A percentile compares a stretch with the other conserved stretches of the same genome.
Conservation (phyloP, 2,797 vertebrate species). For the Taeniopygia guttata region DNA sequence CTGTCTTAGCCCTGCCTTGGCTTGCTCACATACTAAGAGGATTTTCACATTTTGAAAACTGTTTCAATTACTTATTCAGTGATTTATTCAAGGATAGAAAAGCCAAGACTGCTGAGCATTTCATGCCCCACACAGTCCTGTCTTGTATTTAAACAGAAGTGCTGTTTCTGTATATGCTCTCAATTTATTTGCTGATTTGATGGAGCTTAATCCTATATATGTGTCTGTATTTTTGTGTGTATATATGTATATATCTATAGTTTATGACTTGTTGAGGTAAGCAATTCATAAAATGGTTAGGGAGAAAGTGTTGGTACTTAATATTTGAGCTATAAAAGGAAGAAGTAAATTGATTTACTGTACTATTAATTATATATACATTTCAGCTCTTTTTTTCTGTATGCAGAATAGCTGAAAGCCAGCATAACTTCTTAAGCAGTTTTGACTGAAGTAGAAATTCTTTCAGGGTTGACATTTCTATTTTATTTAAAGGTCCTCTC, state of each 20-base stretch:
- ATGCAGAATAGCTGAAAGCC: not conserved
- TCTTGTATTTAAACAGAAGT: not conserved
- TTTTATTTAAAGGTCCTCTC: not conserved
- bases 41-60: not conserved
- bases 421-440: not conserved
- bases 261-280: not conserved
- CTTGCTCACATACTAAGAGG: not conserved
- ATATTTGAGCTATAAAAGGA: not conserved
- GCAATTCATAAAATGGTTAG: not conserved
- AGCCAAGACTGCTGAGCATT: not conserved
- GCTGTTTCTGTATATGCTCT: not conserved
- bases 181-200: not conserved
- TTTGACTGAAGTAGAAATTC: not conserved
- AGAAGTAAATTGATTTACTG: not conserved
- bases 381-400: not conserved
- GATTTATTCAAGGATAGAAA: not conserved
- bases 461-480: not conserved
- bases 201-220: not conserved
- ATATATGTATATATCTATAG: not conserved
- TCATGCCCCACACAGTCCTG: not conserved
- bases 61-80: not conserved
- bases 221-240: not conserved
- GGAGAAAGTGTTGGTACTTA: not conserved
- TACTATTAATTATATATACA: not conserved
- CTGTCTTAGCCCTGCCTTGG: not conserved